Evolutionary conservation across 1,140 invertebrate genomes (phyloP).

Genomic region (Drosophila ambigua): DNA sequence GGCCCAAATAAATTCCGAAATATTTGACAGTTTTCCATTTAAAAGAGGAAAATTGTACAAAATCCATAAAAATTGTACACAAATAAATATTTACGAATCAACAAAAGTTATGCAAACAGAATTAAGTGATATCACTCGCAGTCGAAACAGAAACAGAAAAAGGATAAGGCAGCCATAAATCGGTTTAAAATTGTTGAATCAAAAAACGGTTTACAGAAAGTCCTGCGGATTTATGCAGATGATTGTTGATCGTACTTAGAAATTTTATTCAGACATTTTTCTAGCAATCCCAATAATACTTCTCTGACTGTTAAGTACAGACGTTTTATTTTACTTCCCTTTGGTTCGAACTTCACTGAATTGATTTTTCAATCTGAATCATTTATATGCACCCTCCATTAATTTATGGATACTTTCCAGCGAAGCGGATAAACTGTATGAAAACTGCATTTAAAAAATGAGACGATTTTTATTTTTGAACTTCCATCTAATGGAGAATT

Average conservation of each 20-base stretch:
- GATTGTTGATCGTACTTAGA: too few relatives aligned
- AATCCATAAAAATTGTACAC: neutral
- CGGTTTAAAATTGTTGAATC: too few relatives aligned
- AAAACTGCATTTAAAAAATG: neutral
- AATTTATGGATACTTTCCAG: too few relatives aligned
- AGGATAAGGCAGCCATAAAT: neutral
- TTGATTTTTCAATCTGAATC: too few relatives aligned
- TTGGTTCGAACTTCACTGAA: too few relatives aligned
- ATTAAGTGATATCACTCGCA: constrained; percentile 40
- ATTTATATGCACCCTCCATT: too few relatives aligned
- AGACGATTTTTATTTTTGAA: constrained; percentile 5
- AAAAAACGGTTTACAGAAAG: too few relatives aligned
- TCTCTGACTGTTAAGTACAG: too few relatives aligned
- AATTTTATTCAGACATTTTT: too few relatives aligned
- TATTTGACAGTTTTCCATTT: constrained; percentile 1
- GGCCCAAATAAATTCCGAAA: neutral
- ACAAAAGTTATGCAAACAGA: constrained; percentile 50
- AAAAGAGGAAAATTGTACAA: neutral
- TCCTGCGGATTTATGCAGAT: too few relatives aligned
- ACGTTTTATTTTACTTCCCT: too few relatives aligned
- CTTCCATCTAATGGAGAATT: constrained; percentile 29
- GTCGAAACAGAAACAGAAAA: neutral
- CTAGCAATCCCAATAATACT: too few relatives aligned
- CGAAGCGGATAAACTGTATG: neutral
- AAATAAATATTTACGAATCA: constrained; percentile 53